Evolutionary conservation across 2,113 vertebrate species (phyloP), one percentile per base, ranked within the genome.

Genomic region (Alligator sinensis): DNA sequence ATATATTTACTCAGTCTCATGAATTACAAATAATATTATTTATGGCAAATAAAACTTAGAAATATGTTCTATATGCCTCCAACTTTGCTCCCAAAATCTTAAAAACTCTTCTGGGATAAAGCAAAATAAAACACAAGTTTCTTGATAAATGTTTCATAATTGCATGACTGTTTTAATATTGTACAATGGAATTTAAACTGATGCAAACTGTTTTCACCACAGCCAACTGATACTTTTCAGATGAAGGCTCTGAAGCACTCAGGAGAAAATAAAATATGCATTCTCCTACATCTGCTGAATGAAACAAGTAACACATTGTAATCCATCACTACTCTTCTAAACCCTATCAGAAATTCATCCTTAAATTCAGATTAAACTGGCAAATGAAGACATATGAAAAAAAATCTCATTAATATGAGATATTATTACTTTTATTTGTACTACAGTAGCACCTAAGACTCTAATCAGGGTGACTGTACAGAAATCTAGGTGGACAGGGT

Each of bases 1-100:
- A 95, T 91, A 93, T 95, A 93, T 92, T 94, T 93, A 96, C 94
- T 95, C 91, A 96, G 94, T 87, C 75, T 95, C 95, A 90, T 2
- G 57, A 86, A 95, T 89, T 96, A 90, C 75, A 94, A 95, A 96
- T 95, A 95, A 95, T 96, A 80, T 95, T 94, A 84, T 96, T 97
- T 94, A 95, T 93, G 85, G 77, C 93, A 96, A 80, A 82, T 64
- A 95, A 95, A 95, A 95, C 90, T 47, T 9, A 47, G 47, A 47
- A 47, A 47, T 47, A 47, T 47, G 47, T 47, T 47, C 47, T 47
- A 28, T 86, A 89, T 66, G 84, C 89, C 62, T 92, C 80, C 88
- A 83, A 96, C 90, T 94, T 95, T 84, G 58, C 89, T 92, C 75
- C 58, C 77, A 91, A 92, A 27, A 90, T 77, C 86, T 93, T 47